Evolutionary conservation across 2,888 invertebrate species (phyloP).

Genomic region (Drosophila kanekoi): DNA sequence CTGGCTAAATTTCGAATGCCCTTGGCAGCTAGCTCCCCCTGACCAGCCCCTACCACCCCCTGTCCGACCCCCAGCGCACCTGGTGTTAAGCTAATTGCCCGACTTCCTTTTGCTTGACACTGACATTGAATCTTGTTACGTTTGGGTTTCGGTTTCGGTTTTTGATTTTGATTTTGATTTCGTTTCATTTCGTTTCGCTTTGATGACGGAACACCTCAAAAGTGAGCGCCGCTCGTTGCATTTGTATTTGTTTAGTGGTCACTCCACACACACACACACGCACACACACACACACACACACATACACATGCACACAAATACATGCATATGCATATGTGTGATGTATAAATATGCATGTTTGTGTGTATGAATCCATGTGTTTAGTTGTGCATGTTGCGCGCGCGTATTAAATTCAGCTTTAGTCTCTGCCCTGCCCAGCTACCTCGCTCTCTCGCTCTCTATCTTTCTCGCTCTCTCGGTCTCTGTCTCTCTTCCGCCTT

Average conservation of each 20-base stretch:
- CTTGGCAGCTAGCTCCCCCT: slow-evolving; percentile 14
- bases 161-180: slow-evolving; percentile 12
- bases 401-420: slow-evolving; percentile 43
- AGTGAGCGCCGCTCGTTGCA: slow-evolving; percentile 3
- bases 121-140: slow-evolving; percentile 62
- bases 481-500: neutral
- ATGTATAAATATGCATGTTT: slow-evolving; percentile 4
- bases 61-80: too few relatives aligned
- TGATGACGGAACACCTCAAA: slow-evolving; percentile 58
- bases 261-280: neutral
- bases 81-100: slow-evolving; percentile 10
- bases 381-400: slow-evolving; percentile 37
- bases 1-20: neutral
- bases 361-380: slow-evolving; percentile 8
- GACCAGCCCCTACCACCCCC: neutral
- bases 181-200: slow-evolving; percentile 39
- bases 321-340: too few relatives aligned
- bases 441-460: neutral
- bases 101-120: slow-evolving; percentile 41
- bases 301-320: neutral
- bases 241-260: slow-evolving; percentile 13
- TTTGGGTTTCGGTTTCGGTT: slow-evolving; percentile 21
- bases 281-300: neutral
- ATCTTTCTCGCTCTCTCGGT: too few relatives aligned
- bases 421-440: slow-evolving; percentile 10